Evolutionary conservation across 2,113 vertebrate genomes (phyloP).

Genomic region (Agelaius tricolor): DNA sequence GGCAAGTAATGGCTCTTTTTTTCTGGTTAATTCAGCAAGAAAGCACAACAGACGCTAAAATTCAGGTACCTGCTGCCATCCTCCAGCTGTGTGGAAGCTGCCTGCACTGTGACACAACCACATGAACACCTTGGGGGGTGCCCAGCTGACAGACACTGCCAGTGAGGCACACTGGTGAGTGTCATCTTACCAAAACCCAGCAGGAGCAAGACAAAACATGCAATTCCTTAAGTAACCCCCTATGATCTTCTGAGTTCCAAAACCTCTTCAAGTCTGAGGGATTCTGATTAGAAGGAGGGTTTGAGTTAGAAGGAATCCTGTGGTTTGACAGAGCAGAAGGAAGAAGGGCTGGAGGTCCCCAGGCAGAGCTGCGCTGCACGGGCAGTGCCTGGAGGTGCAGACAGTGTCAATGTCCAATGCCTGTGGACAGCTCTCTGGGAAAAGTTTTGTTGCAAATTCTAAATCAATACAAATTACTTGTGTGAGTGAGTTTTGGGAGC

Average conservation of each 20-base stretch:
- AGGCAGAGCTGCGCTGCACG: background rate
- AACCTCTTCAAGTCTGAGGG: background rate
- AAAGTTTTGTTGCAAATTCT: background rate
- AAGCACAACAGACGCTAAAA: background rate
- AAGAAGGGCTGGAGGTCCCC: background rate
- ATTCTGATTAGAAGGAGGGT: background rate
- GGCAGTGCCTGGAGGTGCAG: background rate
- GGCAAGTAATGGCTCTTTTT: background rate
- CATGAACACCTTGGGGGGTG: background rate
- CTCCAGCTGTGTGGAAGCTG: background rate
- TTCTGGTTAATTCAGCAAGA: background rate
- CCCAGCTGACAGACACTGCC: background rate
- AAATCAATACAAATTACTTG: background rate
- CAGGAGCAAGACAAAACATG: background rate
- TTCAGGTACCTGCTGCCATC: background rate
- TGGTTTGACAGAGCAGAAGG: background rate
- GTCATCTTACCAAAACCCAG: background rate
- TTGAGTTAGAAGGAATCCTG: background rate
- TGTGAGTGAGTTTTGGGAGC: background rate
- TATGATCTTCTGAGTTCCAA: background rate
- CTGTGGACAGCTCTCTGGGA: background rate
- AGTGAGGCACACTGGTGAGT: background rate
- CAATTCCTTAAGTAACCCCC: background rate
- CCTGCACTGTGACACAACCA: background rate
- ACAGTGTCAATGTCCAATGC: accelerated